A percentile compares a stretch with the other conserved stretches of the same genome.
Evolutionary conservation across 2,113 vertebrate species (phyloP).

Genomic region (Microcebus griseorufus): DNA sequence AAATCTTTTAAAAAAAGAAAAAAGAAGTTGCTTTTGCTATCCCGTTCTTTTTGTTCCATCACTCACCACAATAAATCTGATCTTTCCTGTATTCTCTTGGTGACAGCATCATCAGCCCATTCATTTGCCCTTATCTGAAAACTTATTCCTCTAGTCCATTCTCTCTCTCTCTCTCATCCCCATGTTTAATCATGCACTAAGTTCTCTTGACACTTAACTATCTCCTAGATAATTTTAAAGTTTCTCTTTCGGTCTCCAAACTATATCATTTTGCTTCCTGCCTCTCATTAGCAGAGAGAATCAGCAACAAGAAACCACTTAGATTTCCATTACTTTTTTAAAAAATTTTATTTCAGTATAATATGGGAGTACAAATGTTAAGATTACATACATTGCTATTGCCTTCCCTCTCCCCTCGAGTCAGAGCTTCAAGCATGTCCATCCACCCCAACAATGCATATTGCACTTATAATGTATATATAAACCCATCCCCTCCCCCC

Average conservation of each 20-base stretch:
- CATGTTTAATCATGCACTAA: neutral
- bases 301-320: neutral
- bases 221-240: neutral
- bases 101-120: neutral
- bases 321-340: neutral
- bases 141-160: neutral
- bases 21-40: neutral
- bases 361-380: too few relatives aligned
- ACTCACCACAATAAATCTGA: neutral
- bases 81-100: neutral
- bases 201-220: neutral
- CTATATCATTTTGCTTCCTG: neutral
- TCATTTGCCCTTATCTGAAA: neutral
- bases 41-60: neutral
- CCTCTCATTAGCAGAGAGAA: neutral
- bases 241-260: neutral
- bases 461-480: too few relatives aligned
- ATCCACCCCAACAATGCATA: too few relatives aligned
- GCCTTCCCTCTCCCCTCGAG: too few relatives aligned
- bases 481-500: too few relatives aligned
- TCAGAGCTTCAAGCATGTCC: too few relatives aligned
- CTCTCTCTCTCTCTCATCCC: neutral
- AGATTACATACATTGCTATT: too few relatives aligned
- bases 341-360: too few relatives aligned
- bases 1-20: too few relatives aligned